These are phyloP conservation scores for Clangula hyemalis DNA, from an alignment of 2,797 vertebrate species.

Conservation along the genomic window DNA sequence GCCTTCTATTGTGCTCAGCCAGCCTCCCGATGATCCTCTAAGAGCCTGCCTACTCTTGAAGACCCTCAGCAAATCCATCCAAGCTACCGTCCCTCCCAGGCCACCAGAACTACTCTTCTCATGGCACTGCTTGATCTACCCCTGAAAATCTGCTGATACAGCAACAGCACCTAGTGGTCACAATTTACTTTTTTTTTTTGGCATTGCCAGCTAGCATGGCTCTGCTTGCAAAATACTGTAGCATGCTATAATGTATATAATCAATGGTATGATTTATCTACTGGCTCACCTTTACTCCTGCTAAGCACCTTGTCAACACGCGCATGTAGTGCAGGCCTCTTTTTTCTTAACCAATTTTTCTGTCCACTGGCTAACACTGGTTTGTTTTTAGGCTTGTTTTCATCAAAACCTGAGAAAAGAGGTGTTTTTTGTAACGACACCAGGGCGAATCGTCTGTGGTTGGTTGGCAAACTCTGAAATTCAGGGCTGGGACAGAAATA, in stretches of 20 bases:
- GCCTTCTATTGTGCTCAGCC: not conserved
- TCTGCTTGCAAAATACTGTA: not conserved
- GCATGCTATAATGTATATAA: not conserved
- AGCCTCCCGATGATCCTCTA: not conserved
- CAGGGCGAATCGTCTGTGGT: constrained; percentile 34
- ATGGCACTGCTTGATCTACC: not conserved
- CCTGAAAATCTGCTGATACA: not conserved
- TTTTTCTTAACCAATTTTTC: not conserved
- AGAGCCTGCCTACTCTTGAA: not conserved
- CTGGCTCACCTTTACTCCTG: constrained; percentile 4
- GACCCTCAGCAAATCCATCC: not conserved
- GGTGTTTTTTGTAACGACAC: constrained; percentile 1
- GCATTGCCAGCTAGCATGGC: not conserved
- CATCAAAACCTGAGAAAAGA: constrained; percentile 46
- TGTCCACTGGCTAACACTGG: constrained; percentile 13
- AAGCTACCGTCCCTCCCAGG: not conserved
- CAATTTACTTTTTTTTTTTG: fast-evolving
- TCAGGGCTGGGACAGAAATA: constrained; percentile 48
- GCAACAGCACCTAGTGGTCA: not conserved
- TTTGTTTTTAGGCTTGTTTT: constrained; percentile 59
- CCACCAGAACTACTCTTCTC: not conserved
- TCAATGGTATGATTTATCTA: not conserved
- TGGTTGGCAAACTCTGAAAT: constrained; percentile 60
- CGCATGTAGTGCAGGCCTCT: not conserved
- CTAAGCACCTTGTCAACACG: not conserved